Evolutionary conservation across 2,113 vertebrate genomes (phyloP).

Genomic region (Eleginops maclovinus): DNA sequence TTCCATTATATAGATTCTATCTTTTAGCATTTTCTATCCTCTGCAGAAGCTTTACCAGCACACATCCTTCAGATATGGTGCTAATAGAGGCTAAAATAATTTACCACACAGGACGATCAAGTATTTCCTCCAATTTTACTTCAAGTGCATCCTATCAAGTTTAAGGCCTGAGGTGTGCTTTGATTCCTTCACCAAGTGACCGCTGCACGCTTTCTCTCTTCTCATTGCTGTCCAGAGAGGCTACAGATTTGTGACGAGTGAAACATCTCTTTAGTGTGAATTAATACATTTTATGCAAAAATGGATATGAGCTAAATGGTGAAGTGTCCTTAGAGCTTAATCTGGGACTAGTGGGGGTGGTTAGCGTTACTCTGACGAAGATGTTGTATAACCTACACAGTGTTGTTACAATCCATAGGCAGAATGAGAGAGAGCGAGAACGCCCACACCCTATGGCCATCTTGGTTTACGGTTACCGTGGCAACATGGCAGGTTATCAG

Average conservation of each 20-base stretch:
- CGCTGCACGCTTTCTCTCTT: constrained; percentile 35
- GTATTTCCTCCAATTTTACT: constrained; percentile 56
- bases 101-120: constrained; percentile 64
- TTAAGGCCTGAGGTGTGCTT: constrained; percentile 82
- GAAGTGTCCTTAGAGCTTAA: constrained; percentile 43
- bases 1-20: constrained; percentile 60
- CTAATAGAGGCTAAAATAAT: constrained; percentile 54
- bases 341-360: constrained; percentile 22
- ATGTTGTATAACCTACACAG: constrained; percentile 30
- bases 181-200: constrained; percentile 67
- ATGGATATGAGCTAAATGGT: constrained; percentile 24
- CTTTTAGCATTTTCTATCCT: constrained; percentile 52
- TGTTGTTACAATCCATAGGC: constrained; percentile 39
- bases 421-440: constrained; percentile 32
- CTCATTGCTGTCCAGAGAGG: constrained; percentile 41
- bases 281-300: constrained; percentile 26
- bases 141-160: constrained; percentile 78
- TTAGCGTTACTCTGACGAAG: constrained; percentile 23
- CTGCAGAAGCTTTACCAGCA: constrained; percentile 47
- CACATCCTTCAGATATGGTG: constrained; percentile 48
- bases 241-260: constrained; percentile 57
- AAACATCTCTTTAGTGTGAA: constrained; percentile 30
- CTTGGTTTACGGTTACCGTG: constrained; percentile 29
- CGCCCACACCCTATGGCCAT: constrained; percentile 26
- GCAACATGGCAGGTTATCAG: constrained; percentile 44